These are phyloP conservation scores for Pseudachorutes palmiensis DNA, from an alignment of 1,140 invertebrate species.

Conservation along the genomic window DNA sequence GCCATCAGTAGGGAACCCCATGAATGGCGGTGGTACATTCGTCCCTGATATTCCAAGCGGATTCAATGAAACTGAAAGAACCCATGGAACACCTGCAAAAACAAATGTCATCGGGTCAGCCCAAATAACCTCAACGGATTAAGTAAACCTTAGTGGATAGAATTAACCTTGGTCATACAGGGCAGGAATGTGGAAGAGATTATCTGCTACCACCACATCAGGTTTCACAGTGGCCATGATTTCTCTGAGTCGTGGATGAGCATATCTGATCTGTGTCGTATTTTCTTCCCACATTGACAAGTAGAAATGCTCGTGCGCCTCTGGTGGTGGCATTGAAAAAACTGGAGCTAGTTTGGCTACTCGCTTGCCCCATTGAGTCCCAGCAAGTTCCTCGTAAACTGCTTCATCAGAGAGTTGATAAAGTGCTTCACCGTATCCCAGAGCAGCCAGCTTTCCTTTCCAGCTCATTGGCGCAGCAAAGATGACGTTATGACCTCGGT, in stretches of 20 bases:
- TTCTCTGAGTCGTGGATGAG: background rate
- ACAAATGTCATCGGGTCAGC: background rate
- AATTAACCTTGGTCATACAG: background rate
- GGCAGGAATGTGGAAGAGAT: background rate
- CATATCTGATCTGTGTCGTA: background rate
- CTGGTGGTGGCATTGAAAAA: background rate
- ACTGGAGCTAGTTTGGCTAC: background rate
- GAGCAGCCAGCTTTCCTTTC: too few relatives aligned
- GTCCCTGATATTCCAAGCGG: background rate
- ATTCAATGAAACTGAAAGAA: background rate
- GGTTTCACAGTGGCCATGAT: background rate
- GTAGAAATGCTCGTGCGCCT: background rate
- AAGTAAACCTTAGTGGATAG: background rate
- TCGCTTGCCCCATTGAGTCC: too few relatives aligned
- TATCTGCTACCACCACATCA: background rate
- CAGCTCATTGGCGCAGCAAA: too few relatives aligned
- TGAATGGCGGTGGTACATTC: background rate
- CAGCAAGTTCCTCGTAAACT: too few relatives aligned
- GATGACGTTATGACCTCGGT: too few relatives aligned
- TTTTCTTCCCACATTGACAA: background rate
- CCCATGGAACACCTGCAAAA: background rate
- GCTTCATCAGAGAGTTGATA: too few relatives aligned
- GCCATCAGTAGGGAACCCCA: background rate
- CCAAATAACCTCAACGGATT: background rate
- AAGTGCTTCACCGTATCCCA: too few relatives aligned